Evolutionary conservation across 2,113 vertebrate species (phyloP).

Genomic region (Ancistrus triradiatus): DNA sequence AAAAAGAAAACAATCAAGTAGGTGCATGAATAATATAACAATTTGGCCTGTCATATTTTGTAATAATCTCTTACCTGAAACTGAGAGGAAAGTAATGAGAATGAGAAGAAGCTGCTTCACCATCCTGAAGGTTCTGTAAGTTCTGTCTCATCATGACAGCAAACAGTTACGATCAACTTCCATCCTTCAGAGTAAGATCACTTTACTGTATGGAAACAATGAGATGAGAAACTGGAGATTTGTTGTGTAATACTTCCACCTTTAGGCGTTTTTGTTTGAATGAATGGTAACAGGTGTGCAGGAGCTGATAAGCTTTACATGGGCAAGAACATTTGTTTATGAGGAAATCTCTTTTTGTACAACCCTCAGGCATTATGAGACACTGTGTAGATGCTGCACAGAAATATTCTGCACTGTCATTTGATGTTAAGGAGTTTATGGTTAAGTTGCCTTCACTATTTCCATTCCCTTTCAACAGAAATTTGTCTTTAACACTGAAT

Average conservation of each 20-base stretch:
- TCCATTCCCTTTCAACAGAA: constrained; percentile 11
- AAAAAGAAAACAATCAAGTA: too few relatives aligned
- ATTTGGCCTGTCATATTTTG: too few relatives aligned
- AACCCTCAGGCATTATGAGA: neutral
- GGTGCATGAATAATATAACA: too few relatives aligned
- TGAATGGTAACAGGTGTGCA: constrained; percentile 11
- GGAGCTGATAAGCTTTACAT: neutral
- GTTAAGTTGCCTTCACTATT: neutral
- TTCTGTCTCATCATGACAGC: too few relatives aligned
- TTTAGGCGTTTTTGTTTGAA: too few relatives aligned
- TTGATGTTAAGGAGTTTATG: neutral
- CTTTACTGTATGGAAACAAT: too few relatives aligned
- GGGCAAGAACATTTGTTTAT: neutral
- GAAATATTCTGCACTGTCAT: constrained; percentile 41
- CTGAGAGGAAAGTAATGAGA: neutral
- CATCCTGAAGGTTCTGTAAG: too few relatives aligned
- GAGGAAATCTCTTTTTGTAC: constrained; percentile 20
- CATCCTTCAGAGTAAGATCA: too few relatives aligned
- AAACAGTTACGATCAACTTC: too few relatives aligned
- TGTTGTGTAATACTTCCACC: too few relatives aligned
- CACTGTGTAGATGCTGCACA: constrained; percentile 46
- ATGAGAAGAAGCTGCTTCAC: neutral
- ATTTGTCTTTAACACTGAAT: constrained; percentile 6
- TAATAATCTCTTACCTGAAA: neutral
- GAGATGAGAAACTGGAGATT: neutral